Conservation (phyloP, 2,888 invertebrate species). For the Phlogophora meticulosa region DNA sequence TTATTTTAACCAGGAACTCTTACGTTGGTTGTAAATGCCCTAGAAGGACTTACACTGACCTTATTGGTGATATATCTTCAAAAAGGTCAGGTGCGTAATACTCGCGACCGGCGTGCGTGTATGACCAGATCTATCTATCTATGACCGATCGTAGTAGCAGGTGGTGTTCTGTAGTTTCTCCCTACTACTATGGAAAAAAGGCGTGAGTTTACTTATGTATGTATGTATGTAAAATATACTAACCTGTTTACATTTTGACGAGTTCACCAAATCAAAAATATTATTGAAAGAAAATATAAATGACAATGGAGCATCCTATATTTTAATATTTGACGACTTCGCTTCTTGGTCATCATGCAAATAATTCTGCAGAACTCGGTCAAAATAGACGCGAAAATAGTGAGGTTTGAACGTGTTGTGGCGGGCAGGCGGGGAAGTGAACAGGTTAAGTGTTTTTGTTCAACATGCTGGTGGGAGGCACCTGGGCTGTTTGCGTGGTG, state of each 20-base stretch:
- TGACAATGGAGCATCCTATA: constrained; percentile 41
- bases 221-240: too few relatives aligned
- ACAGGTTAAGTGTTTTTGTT: background rate
- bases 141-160: too few relatives aligned
- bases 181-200: too few relatives aligned
- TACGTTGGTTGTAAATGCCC: too few relatives aligned
- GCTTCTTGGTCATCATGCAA: constrained; percentile 43
- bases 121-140: too few relatives aligned
- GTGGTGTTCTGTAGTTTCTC: too few relatives aligned
- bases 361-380: constrained; percentile 60
- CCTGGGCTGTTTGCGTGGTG: background rate
- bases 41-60: too few relatives aligned
- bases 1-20: too few relatives aligned
- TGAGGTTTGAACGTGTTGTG: constrained; percentile 36
- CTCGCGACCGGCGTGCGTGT: too few relatives aligned
- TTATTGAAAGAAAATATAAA: background rate
- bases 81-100: too few relatives aligned
- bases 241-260: background rate
- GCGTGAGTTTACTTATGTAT: too few relatives aligned
- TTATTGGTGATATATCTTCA: too few relatives aligned
- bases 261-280: background rate
- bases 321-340: constrained; percentile 11
- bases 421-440: background rate
- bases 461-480: constrained; percentile 12
- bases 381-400: constrained; percentile 48